Percentiles rank a stretch among this genome's conserved stretches.
Evolutionary conservation across 2,797 vertebrate genomes (phyloP).

Genomic region (Chromobotia macracanthus): DNA sequence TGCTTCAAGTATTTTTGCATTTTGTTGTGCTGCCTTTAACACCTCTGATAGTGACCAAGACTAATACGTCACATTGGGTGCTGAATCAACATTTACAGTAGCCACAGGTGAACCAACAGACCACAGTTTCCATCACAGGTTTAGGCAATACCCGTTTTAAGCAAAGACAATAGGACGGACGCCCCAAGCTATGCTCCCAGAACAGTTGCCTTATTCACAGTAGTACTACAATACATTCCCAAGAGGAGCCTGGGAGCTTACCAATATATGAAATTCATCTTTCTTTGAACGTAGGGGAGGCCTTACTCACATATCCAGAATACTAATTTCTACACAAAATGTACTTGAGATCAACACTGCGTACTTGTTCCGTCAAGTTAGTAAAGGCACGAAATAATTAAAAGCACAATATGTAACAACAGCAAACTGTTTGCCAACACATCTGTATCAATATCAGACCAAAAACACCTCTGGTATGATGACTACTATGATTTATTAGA

Average conservation of each 20-base stretch:
- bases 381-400: not conserved
- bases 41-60: not conserved
- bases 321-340: not conserved
- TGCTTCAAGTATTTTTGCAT: not conserved
- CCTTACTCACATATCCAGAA: not conserved
- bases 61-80: not conserved
- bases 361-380: not conserved
- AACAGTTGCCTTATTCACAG: not conserved
- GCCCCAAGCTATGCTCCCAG: not conserved
- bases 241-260: not conserved
- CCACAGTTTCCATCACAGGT: constrained; percentile 12
- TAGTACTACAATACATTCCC: not conserved
- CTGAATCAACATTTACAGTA: constrained; percentile 10
- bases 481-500: not conserved
- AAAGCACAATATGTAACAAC: not conserved
- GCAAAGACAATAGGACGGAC: not conserved
- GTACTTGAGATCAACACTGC: not conserved
- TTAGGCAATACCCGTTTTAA: not conserved
- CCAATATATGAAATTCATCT: not conserved
- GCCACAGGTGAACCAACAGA: not conserved
- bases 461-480: not conserved
- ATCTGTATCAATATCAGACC: not conserved
- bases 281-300: not conserved
- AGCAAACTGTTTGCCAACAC: not conserved
- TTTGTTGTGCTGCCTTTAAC: not conserved